Conservation (phyloP, 1,140 invertebrate species). For the Ctenoplectra terminalis region DNA sequence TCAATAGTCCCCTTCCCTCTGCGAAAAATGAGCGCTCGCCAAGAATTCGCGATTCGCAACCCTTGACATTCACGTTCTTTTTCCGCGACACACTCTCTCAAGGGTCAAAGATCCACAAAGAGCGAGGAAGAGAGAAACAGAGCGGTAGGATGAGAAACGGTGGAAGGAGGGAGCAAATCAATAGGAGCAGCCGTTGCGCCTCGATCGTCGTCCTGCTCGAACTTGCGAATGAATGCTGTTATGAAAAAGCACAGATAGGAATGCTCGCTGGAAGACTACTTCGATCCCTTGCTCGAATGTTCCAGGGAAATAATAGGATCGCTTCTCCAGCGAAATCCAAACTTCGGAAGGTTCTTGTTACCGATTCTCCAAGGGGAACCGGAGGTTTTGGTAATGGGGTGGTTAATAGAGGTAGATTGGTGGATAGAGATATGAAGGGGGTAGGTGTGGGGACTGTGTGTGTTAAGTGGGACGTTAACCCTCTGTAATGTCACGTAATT, state of each 20-base stretch:
- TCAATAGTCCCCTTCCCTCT: neutral
- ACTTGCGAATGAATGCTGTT: constrained; percentile 53
- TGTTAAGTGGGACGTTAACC: no score
- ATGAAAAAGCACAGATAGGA: neutral
- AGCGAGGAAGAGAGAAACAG: neutral
- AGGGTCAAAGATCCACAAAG: constrained; percentile 26
- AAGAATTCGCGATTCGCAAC: neutral
- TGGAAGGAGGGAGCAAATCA: constrained; percentile 65
- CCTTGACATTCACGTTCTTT: constrained; percentile 38
- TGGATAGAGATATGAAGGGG: neutral
- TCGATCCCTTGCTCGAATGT: neutral
- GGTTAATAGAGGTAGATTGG: neutral
- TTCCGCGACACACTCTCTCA: neutral
- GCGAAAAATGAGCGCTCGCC: neutral
- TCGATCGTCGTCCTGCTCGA: constrained; percentile 64
- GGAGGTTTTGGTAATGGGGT: no score
- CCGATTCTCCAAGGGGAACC: neutral
- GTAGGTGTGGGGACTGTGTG: no score
- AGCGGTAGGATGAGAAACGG: no score
- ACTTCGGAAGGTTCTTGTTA: neutral
- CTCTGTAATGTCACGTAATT: no score
- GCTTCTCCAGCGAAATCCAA: neutral
- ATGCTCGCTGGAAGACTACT: neutral
- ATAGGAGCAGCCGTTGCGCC: constrained; percentile 69
- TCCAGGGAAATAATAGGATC: neutral